A percentile compares a stretch with the other conserved stretches of the same genome.
Evolutionary conservation across 2,888 invertebrate species (phyloP).

Genomic region (Sinopyrophorus schimmeli): DNA sequence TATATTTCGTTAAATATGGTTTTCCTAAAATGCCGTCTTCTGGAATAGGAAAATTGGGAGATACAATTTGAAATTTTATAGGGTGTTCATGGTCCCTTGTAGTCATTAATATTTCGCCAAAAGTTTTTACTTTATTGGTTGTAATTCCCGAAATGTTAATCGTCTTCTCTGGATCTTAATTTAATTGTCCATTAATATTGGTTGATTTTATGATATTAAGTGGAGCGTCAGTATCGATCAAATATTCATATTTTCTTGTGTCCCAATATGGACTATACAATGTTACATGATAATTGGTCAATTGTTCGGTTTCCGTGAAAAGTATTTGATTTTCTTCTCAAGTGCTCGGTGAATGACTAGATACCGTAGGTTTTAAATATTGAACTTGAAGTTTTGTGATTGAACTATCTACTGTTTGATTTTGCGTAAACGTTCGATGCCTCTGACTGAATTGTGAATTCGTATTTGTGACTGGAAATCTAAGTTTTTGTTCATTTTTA

Average conservation of each 20-base stretch:
- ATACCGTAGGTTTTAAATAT: no score
- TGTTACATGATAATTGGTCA: not conserved
- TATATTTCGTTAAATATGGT: not conserved
- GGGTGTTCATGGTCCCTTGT: not conserved
- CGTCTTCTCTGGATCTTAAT: not conserved
- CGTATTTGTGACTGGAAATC: no score
- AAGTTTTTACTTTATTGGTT: not conserved
- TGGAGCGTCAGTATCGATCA: not conserved
- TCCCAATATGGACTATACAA: not conserved
- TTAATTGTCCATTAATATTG: not conserved
- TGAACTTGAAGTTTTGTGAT: no score
- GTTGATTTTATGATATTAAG: not conserved
- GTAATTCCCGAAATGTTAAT: not conserved
- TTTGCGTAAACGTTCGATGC: no score
- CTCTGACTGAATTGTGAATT: no score
- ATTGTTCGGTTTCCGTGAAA: no score
- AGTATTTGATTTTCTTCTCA: no score
- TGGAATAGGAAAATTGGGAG: not conserved
- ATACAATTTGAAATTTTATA: not conserved
- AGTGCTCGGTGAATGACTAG: no score
- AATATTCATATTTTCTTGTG: not conserved
- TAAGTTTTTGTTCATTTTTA: no score
- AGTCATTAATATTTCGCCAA: not conserved
- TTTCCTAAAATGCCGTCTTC: not conserved
- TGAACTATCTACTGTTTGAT: no score